Percentiles rank a stretch among this genome's conserved stretches.
Conservation (phyloP, 2,888 invertebrate species). For the Zygothrica quintamaculata region DNA sequence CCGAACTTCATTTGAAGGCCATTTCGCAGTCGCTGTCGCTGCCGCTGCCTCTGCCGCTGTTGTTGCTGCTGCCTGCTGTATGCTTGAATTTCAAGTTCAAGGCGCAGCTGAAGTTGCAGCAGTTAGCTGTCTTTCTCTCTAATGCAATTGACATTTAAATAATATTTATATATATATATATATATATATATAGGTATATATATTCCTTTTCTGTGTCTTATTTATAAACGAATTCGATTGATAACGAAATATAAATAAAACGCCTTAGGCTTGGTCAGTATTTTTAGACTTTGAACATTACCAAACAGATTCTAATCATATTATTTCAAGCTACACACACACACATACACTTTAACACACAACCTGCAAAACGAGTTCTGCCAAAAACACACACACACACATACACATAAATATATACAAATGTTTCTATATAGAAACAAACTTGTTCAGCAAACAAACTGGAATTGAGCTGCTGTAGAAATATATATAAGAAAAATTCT, state of each 20-base stretch:
- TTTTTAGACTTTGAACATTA: conserved; percentile 28
- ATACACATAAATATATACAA: conserved; percentile 5
- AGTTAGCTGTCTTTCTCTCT: conserved; percentile 41
- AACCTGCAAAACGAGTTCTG: conserved; percentile 71
- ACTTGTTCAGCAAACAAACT: conserved; percentile 34
- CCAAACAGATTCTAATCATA: conserved; percentile 28
- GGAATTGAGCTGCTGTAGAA: conserved; percentile 32
- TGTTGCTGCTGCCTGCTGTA: conserved; percentile 11
- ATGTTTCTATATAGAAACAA: background rate
- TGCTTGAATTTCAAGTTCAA: conserved; percentile 55
- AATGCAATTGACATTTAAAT: conserved; percentile 51
- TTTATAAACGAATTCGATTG: background rate
- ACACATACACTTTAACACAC: too few relatives aligned
- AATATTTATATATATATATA: conserved; percentile 15
- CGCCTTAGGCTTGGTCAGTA: conserved; percentile 82
- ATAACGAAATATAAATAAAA: conserved; percentile 46
- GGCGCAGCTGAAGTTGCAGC: conserved; percentile 31
- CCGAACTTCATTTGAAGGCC: conserved; percentile 69
- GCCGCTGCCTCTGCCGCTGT: background rate
- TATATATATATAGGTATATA: too few relatives aligned
- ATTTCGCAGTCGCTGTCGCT: conserved; percentile 27
- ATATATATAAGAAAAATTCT: background rate
- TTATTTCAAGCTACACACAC: too few relatives aligned
- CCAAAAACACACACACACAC: conserved; percentile 44
- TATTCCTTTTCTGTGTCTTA: too few relatives aligned